These are phyloP conservation scores for Peromyscus nudipes DNA, from an alignment of 2,797 vertebrate genomes.

Conservation along the genomic window DNA sequence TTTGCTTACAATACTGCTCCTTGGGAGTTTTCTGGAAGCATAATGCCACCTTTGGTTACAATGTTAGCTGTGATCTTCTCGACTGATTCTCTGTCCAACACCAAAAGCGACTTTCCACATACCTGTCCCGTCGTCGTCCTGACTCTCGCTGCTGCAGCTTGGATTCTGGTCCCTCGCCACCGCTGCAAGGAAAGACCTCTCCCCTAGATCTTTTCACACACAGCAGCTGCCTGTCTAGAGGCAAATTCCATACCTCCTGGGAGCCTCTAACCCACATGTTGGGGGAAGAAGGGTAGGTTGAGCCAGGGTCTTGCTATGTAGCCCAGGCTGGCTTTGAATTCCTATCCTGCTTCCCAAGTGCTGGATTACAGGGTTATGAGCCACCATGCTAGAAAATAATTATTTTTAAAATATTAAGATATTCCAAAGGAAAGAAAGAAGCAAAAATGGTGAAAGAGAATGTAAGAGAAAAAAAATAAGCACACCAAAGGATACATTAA, in stretches of 20 bases:
- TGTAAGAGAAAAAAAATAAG: not conserved
- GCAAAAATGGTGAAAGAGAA: not conserved
- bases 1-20: not conserved
- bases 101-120: not conserved
- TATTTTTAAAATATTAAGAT: not conserved
- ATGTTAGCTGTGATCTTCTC: not conserved
- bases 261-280: not conserved
- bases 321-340: not conserved
- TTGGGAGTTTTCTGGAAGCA: not conserved
- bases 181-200: not conserved
- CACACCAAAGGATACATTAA: not conserved
- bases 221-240: not conserved
- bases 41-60: not conserved
- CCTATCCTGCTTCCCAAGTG: not conserved
- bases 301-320: not conserved
- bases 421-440: not conserved
- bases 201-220: not conserved
- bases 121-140: too few species aligned
- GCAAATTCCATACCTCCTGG: not conserved
- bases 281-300: not conserved
- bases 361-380: not conserved
- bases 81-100: not conserved
- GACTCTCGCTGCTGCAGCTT: not conserved
- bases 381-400: not conserved
- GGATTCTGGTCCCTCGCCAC: not conserved